Percentiles rank a stretch among this genome's conserved stretches.
phyloP scores from a whole-genome alignment of 2,888 invertebrate species.

The Didymodactylos carnosus region DNA sequence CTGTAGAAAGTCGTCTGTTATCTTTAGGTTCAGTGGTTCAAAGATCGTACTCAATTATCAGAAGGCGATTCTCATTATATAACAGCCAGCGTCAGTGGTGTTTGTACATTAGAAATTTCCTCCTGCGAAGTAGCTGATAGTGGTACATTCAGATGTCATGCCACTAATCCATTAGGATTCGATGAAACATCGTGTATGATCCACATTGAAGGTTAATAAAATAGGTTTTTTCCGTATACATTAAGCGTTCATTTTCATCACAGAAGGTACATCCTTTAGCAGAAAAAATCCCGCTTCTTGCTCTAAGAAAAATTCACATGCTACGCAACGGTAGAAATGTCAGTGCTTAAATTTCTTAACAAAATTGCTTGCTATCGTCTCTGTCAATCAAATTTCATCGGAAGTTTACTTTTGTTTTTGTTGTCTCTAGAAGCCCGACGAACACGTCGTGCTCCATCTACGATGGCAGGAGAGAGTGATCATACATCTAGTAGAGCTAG shows the following conservation, averaged over 20 bases:
- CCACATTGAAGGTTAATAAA: slow-evolving; percentile 63
- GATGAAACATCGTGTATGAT: slow-evolving; percentile 87
- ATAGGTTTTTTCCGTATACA: neutral
- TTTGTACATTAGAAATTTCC: slow-evolving; percentile 84
- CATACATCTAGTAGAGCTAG: neutral
- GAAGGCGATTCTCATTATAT: slow-evolving; percentile 59
- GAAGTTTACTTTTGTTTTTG: too few relatives aligned
- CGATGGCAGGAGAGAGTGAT: neutral
- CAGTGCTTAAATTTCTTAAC: too few relatives aligned
- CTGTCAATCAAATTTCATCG: too few relatives aligned
- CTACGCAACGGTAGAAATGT: too few relatives aligned
- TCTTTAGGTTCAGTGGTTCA: slow-evolving; percentile 40
- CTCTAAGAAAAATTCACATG: too few relatives aligned
- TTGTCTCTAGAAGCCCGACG: neutral
- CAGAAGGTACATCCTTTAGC: too few relatives aligned
- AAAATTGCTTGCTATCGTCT: too few relatives aligned
- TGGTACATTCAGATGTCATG: slow-evolving; percentile 80
- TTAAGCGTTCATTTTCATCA: too few relatives aligned
- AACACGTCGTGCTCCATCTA: neutral
- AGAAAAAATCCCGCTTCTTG: too few relatives aligned
- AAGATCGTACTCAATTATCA: slow-evolving; percentile 71
- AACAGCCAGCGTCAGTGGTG: slow-evolving; percentile 75
- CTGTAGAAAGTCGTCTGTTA: neutral
- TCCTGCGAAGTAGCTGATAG: slow-evolving; percentile 83
- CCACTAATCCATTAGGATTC: slow-evolving; percentile 73